phyloP scores from a whole-genome alignment of 2,888 invertebrate genomes.

The Arenicola marina region DNA sequence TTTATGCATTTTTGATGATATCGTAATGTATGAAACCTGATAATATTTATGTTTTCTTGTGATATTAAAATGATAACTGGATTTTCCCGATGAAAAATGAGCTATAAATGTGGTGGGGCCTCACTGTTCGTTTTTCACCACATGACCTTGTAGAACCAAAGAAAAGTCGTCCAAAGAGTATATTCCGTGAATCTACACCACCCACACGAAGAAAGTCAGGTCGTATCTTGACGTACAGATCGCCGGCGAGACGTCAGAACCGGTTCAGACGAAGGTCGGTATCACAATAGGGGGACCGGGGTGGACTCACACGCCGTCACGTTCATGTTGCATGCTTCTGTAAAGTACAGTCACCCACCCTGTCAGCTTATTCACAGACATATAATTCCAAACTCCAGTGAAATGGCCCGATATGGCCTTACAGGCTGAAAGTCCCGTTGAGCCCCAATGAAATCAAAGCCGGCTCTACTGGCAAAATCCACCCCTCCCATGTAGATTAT shows the following conservation, averaged over 20 bases:
- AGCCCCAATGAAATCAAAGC: too few species aligned
- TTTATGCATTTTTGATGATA: neutral
- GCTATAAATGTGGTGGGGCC: neutral
- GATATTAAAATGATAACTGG: neutral
- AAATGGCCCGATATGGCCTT: too few species aligned
- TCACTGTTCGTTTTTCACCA: neutral
- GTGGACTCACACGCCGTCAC: too few species aligned
- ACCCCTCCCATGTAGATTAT: too few species aligned
- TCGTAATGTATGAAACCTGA: too few species aligned
- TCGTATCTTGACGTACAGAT: slow-evolving; percentile 7
- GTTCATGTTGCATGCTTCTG: too few species aligned
- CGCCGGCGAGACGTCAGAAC: slow-evolving; percentile 9
- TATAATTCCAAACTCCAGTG: too few species aligned
- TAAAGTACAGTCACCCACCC: too few species aligned
- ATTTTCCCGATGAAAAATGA: neutral
- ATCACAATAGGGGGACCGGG: too few species aligned
- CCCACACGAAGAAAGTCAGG: neutral
- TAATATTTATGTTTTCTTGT: neutral
- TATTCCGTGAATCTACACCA: slow-evolving; percentile 12
- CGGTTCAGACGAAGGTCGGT: neutral
- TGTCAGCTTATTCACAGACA: too few species aligned
- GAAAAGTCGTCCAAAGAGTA: neutral
- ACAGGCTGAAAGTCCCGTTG: too few species aligned
- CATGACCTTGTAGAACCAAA: slow-evolving; percentile 12
- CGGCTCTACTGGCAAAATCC: too few species aligned